Conservation (phyloP, 2,888 invertebrate species). For the Sericinus montela region DNA sequence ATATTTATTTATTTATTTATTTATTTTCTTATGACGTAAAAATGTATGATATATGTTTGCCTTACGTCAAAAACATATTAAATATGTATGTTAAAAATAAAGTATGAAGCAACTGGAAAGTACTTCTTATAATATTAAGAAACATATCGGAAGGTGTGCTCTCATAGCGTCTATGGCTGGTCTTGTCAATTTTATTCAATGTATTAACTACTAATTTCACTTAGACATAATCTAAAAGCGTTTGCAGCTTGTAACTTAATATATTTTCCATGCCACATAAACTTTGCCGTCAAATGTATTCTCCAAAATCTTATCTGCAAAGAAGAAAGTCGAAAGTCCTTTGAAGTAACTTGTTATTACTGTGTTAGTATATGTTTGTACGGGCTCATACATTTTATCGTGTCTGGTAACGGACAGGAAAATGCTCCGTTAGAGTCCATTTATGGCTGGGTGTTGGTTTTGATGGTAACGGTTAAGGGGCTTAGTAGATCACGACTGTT, state of each 20-base stretch:
- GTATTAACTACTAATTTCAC: too few relatives aligned
- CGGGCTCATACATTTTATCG: slow-evolving; percentile 29
- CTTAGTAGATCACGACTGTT: slow-evolving; percentile 17
- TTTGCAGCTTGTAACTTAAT: slow-evolving; percentile 27
- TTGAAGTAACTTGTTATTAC: too few relatives aligned
- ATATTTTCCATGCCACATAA: slow-evolving; percentile 12
- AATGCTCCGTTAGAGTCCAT: slow-evolving; percentile 44
- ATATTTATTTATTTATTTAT: too few relatives aligned
- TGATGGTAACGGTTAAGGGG: slow-evolving; percentile 46
- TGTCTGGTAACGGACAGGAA: slow-evolving; percentile 37
- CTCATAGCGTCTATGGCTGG: too few relatives aligned
- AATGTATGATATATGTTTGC: too few relatives aligned
- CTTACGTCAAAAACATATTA: too few relatives aligned
- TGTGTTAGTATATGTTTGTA: not conserved
- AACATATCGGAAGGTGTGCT: too few relatives aligned
- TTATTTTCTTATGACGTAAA: too few relatives aligned
- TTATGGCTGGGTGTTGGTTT: slow-evolving; percentile 39
- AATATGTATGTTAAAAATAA: too few relatives aligned
- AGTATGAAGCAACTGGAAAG: too few relatives aligned
- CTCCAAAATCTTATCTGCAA: not conserved
- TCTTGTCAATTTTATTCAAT: not conserved
- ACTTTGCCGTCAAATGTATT: not conserved
- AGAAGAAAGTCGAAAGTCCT: not conserved
- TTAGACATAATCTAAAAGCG: slow-evolving; percentile 3
- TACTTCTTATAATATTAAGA: too few relatives aligned